Base-by-base conservation (phyloP, 53 echinoderm and acorn worm genomes). In the Patiria pectinifera region DNA sequence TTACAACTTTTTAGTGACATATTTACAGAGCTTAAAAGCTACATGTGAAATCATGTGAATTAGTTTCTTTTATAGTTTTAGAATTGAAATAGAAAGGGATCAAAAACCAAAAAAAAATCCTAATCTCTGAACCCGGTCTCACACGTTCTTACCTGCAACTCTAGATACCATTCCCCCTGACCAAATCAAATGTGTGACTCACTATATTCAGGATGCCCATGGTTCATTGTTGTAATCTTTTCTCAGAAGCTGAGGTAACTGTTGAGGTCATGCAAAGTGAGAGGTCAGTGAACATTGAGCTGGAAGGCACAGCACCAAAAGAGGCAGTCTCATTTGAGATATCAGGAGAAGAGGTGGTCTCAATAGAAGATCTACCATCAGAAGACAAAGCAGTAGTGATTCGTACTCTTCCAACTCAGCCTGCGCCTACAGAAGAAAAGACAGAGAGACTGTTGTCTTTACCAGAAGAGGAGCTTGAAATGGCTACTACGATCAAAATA, bases 261-360 rank as follows among this genome's bases (percentile, higher is more conserved):
- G 83, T 82, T 66, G 91, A 91, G 49, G 91, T 91, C 44, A 80
- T 81, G 81, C 80, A 89, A 59, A 89, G 79, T 89, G 89, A 80
- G 80, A 18, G 24, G 79, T 78, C 81, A 13, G 21, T 80, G 24
- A 83, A 82, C 82, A 91, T 82, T 82, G 83, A 82, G 22, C 45
- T 82, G 21, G 91, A 83, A 91, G 74, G 71, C 26, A 75, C 49
- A 86, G 71, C 72, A 45, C 86, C 25, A 48, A 71, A 19, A 72
- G 86, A 75, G 44, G 86, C 75, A 48, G 86, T 86, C 72, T 74
- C 86, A 72, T 48, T 86, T 4, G 75, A 86, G 23, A 72, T 86
- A 16, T 23, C 53, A 53, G 21, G 71, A 46, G 85, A 70, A 85
- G 85, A 48, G 21, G 84, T 84, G 59, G 48, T 85, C 19, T 69